Evolutionary conservation across 2,797 vertebrate genomes (phyloP), one percentile per base, ranked within the genome.

Genomic region (Chloroceryle amazona): DNA sequence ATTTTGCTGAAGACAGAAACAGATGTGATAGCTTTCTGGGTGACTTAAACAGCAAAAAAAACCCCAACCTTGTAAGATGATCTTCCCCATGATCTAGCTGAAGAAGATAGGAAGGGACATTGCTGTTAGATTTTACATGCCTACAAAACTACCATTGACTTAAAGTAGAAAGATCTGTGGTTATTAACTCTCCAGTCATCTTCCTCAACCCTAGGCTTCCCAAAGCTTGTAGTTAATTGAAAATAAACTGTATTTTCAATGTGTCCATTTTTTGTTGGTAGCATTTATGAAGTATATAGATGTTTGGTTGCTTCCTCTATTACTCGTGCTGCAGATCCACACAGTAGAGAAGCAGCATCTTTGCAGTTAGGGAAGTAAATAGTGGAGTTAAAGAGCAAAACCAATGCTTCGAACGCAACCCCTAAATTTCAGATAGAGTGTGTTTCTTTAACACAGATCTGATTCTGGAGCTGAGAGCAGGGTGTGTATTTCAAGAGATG

Each of bases 381-480:
- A 81, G 28, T 68, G 16, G 72, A 74, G 26, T 54, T 83, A 90
- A 62, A 89, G 52, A 66, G 63, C 39, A 83, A 60, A 80, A 13
- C 13, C 6, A 81, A 1, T n/a, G 3, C 44, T 83, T 90, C 35
- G 44, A 75, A 66, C 14, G 4, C 51, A 37, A 41, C 90, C 26
- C 23, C 22, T 60, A 18, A 28, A 52, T 73, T 86, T 93, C 73
- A 75, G 60, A 54, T 22, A 55, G 17, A 55, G 17, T 12, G 41
- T 41, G 28, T 86, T 88, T 88, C 58, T 91, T 84, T 84, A 94
- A 54, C 4, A 39, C 4, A n/a, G 33, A 70, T 46, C 55, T 80
- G 42, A 52, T 73, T 82, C 71, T 81, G 67, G 51, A 91, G 25
- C 62, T 73, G 44, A 29, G n/a, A 67, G 16, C 0, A 2, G 22